Evolutionary conservation across 2,113 vertebrate species (phyloP).

Genomic region (Otocyon megalotis): DNA sequence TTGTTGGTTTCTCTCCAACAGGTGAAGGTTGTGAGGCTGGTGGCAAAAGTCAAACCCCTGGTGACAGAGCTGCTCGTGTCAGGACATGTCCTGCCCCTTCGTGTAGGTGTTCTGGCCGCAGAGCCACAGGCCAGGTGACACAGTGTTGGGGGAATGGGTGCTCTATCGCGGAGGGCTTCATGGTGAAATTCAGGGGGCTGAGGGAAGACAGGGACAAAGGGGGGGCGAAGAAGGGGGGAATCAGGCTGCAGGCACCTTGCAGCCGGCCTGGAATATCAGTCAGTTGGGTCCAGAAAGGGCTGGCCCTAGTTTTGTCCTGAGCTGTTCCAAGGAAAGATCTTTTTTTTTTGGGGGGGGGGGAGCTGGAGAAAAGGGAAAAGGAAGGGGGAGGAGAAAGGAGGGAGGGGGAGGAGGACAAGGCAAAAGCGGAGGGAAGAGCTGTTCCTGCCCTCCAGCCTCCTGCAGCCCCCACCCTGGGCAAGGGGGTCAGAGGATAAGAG

Average conservation of each 20-base stretch:
- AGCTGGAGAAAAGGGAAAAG: background rate
- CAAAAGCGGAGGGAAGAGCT: background rate
- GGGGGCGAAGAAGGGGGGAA: too few species aligned
- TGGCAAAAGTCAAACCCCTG: too few species aligned
- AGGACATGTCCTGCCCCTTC: background rate
- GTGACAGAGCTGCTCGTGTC: background rate
- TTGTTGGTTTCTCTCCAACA: background rate
- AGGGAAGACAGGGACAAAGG: background rate
- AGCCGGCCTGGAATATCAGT: background rate
- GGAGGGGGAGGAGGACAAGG: too few species aligned
- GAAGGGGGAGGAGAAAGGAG: too few species aligned
- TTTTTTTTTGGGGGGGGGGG: too few species aligned
- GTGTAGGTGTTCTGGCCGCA: too few species aligned
- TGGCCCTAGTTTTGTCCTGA: background rate
- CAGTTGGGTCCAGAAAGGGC: background rate
- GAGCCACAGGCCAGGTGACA: background rate
- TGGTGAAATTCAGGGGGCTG: background rate
- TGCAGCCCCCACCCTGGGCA: too few species aligned
- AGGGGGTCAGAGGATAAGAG: too few species aligned
- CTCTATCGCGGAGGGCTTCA: too few species aligned
- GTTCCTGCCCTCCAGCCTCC: too few species aligned
- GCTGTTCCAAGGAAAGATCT: background rate
- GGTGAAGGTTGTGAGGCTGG: accelerated
- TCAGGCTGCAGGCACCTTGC: background rate
- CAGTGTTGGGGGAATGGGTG: background rate